Base-by-base conservation (phyloP, 2,888 invertebrate species). In the Sphinx pinastri region DNA sequence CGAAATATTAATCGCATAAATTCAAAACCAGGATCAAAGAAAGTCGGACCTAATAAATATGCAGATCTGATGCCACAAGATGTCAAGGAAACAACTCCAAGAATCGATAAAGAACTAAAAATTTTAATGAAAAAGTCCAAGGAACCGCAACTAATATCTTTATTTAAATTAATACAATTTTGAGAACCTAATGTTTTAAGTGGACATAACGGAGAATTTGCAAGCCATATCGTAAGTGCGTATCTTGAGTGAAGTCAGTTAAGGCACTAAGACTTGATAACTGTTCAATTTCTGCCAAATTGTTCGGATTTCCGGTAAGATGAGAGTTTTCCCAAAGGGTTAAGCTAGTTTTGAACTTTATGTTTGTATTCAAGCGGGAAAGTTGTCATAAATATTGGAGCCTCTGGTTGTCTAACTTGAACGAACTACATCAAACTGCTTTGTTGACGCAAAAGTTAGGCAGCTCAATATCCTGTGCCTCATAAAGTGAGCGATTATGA, bases 351-450 rank as follows among this genome's bases (percentile, higher is more conserved):
- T 80, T 83, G 82, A 90, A 90, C 85, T 91, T 87, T 82, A 87
- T 88, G 88, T 90, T 90, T 88, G 88, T 86, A 90, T 89, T 88
- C 84, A 83, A 81, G 81, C 79, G 77, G 80, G 83, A 81, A 85
- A 88, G 84, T 90, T 86, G 88, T 89, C 90, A 90, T 91, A 91
- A 91, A 92, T 91, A 91, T 90, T 83, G 79, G 82, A 81, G 82
- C 80, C 82, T 84, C 83, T 83, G 85, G 84, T 88, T 85, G 86
- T 87, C 87, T 84, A 84, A 90, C 83, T 88, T 80, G 84, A 83
- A 83, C 79, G 81, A 88, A 90, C 87, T 88, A 90, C 83, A 87
- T 87, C 86, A 86, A 89, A 89, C 87, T 88, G 87, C 85, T 87
- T 88, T 87, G 88, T 89, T 88, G 89, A 87, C 86, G 84, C 79